A percentile compares a stretch with the other conserved stretches of the same genome.
These are phyloP conservation scores for Eulemur macaco DNA, from an alignment of 2,113 vertebrate genomes.

Conservation along the genomic window DNA sequence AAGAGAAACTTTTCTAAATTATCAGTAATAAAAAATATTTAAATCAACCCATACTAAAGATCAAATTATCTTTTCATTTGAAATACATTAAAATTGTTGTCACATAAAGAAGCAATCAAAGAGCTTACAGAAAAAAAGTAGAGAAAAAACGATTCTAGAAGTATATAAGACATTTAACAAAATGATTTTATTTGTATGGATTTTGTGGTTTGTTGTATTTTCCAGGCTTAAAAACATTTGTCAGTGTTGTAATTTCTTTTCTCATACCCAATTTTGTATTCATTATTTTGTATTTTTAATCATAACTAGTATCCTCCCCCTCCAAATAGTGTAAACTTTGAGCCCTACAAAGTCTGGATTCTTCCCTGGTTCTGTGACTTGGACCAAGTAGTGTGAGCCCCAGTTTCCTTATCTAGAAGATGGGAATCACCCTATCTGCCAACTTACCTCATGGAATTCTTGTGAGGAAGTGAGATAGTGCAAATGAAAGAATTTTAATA, in stretches of 20 bases:
- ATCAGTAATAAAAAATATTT: background rate
- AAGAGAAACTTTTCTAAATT: background rate
- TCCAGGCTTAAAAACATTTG: background rate
- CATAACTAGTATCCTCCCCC: background rate
- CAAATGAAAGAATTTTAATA: background rate
- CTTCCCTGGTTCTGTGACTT: background rate
- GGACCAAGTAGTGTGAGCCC: background rate
- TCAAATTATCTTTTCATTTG: background rate
- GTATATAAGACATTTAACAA: background rate
- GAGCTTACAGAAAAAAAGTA: background rate
- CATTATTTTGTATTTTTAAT: slow-evolving; percentile 22
- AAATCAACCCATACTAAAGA: slow-evolving; percentile 3
- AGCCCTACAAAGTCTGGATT: background rate
- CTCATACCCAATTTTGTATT: background rate
- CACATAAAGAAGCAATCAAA: slow-evolving; percentile 20
- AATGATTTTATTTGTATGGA: slow-evolving; percentile 40
- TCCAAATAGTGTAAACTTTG: background rate
- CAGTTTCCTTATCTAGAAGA: background rate
- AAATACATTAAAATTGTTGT: background rate
- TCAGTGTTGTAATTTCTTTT: slow-evolving; percentile 31
- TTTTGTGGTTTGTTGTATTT: slow-evolving; percentile 3
- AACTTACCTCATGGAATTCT: background rate
- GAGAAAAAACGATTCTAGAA: background rate
- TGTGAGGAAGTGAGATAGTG: background rate
- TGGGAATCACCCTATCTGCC: background rate